phyloP scores from a whole-genome alignment of 2,113 vertebrate species.

The Lynx canadensis region DNA sequence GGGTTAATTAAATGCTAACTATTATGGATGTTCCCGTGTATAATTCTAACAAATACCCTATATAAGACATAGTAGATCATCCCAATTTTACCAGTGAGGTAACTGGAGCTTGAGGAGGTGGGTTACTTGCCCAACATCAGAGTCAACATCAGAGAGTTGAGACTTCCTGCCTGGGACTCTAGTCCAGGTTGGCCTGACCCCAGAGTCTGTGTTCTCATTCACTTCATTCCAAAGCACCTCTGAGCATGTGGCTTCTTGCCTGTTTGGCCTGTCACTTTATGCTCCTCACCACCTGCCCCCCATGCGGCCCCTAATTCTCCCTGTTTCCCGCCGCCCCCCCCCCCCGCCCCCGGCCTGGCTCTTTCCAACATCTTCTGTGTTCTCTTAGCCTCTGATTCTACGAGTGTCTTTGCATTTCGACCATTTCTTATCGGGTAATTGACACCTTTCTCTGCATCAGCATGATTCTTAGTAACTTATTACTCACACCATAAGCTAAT shows the following conservation, averaged over 20 bases:
- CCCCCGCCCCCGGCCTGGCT: accelerated
- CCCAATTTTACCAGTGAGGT: neutral
- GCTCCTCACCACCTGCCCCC: neutral
- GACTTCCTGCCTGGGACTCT: neutral
- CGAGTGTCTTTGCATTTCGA: neutral
- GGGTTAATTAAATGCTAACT: neutral
- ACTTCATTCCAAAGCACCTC: neutral
- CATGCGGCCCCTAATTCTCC: too few species aligned
- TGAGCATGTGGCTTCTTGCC: neutral
- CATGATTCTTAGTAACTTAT: accelerated
- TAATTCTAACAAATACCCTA: neutral
- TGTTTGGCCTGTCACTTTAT: accelerated
- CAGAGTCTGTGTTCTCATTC: neutral
- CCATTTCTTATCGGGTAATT: neutral
- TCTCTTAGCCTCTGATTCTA: neutral
- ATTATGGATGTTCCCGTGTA: neutral
- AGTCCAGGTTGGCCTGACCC: neutral
- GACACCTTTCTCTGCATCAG: neutral
- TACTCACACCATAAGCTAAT: neutral
- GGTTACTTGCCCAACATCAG: neutral
- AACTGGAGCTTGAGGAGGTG: neutral
- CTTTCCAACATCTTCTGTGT: neutral
- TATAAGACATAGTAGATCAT: neutral
- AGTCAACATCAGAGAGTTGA: neutral
- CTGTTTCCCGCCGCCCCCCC: too few species aligned